Evolutionary conservation across 2,113 vertebrate species (phyloP), one percentile per base, ranked within the genome.

Genomic region (Cinclus cinclus): DNA sequence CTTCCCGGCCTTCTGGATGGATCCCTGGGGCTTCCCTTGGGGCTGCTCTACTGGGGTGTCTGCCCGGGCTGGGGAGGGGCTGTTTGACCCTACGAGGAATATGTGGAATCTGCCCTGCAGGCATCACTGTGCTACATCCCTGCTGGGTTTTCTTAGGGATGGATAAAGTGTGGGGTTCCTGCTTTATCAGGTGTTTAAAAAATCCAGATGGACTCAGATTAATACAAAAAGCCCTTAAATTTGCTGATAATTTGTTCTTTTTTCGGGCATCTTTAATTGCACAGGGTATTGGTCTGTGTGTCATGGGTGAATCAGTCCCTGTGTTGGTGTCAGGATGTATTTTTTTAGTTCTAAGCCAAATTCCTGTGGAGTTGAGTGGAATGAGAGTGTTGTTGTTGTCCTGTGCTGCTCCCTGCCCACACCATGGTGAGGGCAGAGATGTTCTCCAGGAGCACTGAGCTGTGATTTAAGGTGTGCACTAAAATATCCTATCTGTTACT

Each of bases 401-500:
- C 33, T 25, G 52, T 42, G 15, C 46, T 20, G 20, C 23, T 53
- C 14, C 64, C 28, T 86, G 76, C 76, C 89, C 28, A 5, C 2
- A 3, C 68, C 1, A 2, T 18, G 16, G 5, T 12, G 42, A 35
- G 65, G 42, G 27, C 92, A 64, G 71, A 39, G 76, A 8, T 46
- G 63, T 44, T 47, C 83, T 23, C 21, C 49, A 24, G 46, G 53
- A 60, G 1, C 41, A 19, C 27, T 12, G 60, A 70, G 50, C 67
- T 85, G 0, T 23, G 17, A 5, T 15, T 12, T 8, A 9, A 19
- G 59, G 42, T 49, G 41, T 46, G 41, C 31, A 3, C 41, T 31
- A 0, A 16, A 3, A 21, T 28, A 7, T 39, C 49, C 3, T 4
- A 1, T 13, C 62, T 37, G 9, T 15, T 11, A 0, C 7, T 39